Conservation (phyloP, 2,797 vertebrate species). For the Acanthurus lineatus region DNA sequence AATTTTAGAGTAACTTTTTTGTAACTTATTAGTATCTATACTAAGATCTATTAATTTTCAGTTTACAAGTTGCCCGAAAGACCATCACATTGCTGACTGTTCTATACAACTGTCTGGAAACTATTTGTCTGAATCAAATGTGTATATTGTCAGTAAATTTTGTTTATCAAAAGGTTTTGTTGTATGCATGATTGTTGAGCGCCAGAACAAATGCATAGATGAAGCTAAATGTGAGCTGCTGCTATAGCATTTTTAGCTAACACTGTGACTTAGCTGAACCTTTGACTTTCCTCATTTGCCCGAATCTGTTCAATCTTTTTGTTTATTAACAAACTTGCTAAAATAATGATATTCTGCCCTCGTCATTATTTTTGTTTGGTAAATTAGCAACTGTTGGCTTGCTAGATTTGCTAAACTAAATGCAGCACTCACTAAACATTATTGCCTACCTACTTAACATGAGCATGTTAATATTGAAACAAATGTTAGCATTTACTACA, state of each 20-base stretch:
- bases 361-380: not conserved
- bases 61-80: no score
- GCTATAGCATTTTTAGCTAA: not conserved
- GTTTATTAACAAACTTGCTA: not conserved
- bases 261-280: not conserved
- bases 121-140: no score
- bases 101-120: no score
- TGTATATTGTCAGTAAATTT: no score
- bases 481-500: not conserved
- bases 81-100: no score
- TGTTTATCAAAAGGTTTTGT: no score
- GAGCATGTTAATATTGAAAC: not conserved
- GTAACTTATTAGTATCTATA: no score
- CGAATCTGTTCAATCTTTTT: no score
- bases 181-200: not conserved
- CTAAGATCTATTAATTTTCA: no score
- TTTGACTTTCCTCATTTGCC: not conserved
- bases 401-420: not conserved
- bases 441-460: no score
- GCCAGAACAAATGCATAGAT: no score
- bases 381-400: not conserved
- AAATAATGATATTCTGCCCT: not conserved
- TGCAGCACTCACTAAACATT: not conserved
- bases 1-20: not conserved
- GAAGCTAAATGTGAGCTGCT: no score